Conservation (phyloP, 1,140 invertebrate genomes). For the Aporrectodea caliginosa region DNA sequence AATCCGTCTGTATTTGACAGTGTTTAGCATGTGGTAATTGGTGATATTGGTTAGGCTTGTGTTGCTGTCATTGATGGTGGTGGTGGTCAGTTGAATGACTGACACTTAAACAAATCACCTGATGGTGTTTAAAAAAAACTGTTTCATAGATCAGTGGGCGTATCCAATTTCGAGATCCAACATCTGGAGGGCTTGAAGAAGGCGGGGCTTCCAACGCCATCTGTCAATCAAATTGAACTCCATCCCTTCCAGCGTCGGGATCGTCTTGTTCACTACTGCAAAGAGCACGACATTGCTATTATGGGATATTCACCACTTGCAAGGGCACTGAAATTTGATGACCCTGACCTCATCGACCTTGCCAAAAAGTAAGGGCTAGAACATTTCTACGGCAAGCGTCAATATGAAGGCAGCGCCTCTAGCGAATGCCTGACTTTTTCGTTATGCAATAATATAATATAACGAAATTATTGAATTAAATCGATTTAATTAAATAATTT, state of each 20-base stretch:
- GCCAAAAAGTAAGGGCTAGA: constrained; percentile 36
- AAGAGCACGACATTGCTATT: constrained; percentile 39
- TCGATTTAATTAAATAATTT: neutral
- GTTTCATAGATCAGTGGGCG: constrained; percentile 44
- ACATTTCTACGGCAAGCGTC: too few species aligned
- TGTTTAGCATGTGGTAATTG: neutral
- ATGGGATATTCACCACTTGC: constrained; percentile 48
- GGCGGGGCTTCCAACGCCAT: constrained; percentile 39
- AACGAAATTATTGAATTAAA: neutral
- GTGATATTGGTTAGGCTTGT: neutral
- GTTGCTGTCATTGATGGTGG: neutral
- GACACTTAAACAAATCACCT: neutral
- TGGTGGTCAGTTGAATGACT: neutral
- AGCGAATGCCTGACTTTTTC: neutral
- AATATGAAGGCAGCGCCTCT: too few species aligned
- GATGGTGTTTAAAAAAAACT: neutral
- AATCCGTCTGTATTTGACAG: too few species aligned
- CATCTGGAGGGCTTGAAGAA: constrained; percentile 42
- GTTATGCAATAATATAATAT: neutral
- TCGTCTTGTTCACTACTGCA: constrained; percentile 43
- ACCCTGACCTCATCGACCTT: constrained; percentile 36
- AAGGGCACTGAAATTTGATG: constrained; percentile 37
- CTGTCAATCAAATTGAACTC: constrained; percentile 49
- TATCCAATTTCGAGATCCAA: constrained; percentile 47
- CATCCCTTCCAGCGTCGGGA: constrained; percentile 38